A percentile compares a stretch with the other conserved stretches of the same genome.
These are phyloP conservation scores for Drosophila gunungcola DNA, from an alignment of 1,140 invertebrate species.

Conservation along the genomic window DNA sequence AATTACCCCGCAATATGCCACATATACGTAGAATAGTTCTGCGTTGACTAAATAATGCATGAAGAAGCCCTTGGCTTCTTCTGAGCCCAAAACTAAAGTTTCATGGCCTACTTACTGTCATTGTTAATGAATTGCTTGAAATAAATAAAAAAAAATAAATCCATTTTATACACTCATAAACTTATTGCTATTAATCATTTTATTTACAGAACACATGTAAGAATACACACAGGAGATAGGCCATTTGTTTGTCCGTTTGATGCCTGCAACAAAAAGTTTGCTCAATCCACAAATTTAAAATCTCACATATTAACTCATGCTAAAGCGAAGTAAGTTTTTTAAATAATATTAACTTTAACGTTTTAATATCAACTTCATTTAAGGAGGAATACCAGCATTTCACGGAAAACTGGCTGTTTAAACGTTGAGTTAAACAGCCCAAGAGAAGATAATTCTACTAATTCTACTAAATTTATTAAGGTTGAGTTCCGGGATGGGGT, in stretches of 20 bases:
- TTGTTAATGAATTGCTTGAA: no score
- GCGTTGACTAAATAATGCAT: no score
- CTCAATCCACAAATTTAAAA: slow-evolving; percentile 98
- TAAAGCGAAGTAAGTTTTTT: slow-evolving; percentile 92
- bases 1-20: no score
- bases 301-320: slow-evolving; percentile 99
- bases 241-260: slow-evolving; percentile 99
- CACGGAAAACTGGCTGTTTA: slow-evolving; percentile 56
- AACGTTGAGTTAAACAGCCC: slow-evolving; percentile 46
- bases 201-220: slow-evolving; percentile 94
- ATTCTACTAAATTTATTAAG: slow-evolving; percentile 71
- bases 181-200: background rate
- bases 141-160: background rate
- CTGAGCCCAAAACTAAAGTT: no score
- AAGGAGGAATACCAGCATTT: slow-evolving; percentile 54
- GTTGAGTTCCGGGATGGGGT: slow-evolving; percentile 75
- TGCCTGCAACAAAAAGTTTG: slow-evolving; percentile 99
- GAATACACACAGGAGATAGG: slow-evolving; percentile 98
- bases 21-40: no score
- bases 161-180: background rate
- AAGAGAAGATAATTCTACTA: slow-evolving; percentile 52
- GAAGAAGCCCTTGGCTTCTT: no score
- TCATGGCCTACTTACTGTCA: no score
- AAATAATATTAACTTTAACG: background rate
- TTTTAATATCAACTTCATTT: slow-evolving; percentile 20